phyloP scores from a whole-genome alignment of 2,797 vertebrate species.

The Coregonus sp. region DNA sequence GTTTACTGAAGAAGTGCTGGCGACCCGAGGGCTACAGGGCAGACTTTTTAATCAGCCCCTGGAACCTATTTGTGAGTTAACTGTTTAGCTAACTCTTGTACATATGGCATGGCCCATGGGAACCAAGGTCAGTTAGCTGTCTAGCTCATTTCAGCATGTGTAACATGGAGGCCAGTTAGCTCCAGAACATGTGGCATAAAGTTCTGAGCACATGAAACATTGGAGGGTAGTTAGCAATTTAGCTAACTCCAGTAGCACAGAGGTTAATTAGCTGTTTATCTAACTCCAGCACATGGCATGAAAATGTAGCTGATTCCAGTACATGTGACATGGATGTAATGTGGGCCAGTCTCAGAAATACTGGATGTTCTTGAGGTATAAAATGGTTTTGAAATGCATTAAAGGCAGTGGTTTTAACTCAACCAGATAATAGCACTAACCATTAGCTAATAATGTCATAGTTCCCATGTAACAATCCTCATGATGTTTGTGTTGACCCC shows the following conservation, averaged over 20 bases:
- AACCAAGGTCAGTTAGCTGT: not conserved
- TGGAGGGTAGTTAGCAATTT: too few species aligned
- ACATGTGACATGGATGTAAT: not conserved
- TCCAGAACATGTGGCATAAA: too few species aligned
- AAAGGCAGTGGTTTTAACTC: not conserved
- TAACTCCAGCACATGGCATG: not conserved
- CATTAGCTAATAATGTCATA: not conserved
- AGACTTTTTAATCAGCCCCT: not conserved
- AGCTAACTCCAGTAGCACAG: too few species aligned
- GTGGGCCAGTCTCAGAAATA: not conserved
- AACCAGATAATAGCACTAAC: not conserved
- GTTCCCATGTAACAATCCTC: slow-evolving; percentile 34
- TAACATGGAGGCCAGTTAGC: not conserved
- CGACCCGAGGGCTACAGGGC: not conserved
- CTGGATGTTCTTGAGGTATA: not conserved
- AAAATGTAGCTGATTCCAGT: not conserved
- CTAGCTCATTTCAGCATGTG: not conserved
- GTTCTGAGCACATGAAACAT: too few species aligned
- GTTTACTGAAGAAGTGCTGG: slow-evolving; percentile 1
- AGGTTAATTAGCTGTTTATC: not conserved
- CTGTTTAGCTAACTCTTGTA: not conserved
- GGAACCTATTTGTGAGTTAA: not conserved
- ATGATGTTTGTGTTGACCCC: slow-evolving; percentile 56
- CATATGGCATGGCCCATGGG: not conserved
- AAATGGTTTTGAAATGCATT: not conserved